Conservation (phyloP, 1,140 invertebrate genomes). For the Telenomus remus region DNA sequence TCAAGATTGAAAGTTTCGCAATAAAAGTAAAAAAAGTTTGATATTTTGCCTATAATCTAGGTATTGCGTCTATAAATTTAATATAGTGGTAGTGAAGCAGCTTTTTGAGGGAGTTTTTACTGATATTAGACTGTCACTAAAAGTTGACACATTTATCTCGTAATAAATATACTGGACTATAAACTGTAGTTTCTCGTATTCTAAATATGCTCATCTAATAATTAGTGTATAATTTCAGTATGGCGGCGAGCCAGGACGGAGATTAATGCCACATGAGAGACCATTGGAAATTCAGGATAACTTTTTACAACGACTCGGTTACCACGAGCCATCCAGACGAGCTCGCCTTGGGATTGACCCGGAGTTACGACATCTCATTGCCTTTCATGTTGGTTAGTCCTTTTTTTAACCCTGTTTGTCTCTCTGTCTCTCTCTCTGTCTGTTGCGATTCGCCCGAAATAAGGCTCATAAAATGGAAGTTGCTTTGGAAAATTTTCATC, state of each 20-base stretch:
- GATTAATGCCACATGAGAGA: constrained; percentile 76
- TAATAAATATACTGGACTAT: neutral
- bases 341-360: constrained; percentile 80
- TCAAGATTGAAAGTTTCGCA: constrained; percentile 44
- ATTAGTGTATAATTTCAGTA: constrained; percentile 69
- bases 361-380: constrained; percentile 78
- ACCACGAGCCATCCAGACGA: constrained; percentile 77
- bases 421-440: no score
- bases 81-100: no score
- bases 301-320: constrained; percentile 78
- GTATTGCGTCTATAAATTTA: no score
- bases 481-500: constrained; percentile 3
- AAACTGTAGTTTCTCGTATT: neutral
- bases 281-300: constrained; percentile 80
- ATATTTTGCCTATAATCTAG: no score
- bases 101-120: no score
- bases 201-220: constrained; percentile 9
- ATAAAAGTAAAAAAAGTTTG: no score
- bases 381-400: constrained; percentile 77
- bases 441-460: no score
- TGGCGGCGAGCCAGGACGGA: constrained; percentile 77
- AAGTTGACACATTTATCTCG: neutral
- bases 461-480: no score
- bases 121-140: no score
- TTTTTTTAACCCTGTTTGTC: constrained; percentile 22